Conservation (phyloP, 2,113 vertebrate genomes). For the Spizaetus ornatus region DNA sequence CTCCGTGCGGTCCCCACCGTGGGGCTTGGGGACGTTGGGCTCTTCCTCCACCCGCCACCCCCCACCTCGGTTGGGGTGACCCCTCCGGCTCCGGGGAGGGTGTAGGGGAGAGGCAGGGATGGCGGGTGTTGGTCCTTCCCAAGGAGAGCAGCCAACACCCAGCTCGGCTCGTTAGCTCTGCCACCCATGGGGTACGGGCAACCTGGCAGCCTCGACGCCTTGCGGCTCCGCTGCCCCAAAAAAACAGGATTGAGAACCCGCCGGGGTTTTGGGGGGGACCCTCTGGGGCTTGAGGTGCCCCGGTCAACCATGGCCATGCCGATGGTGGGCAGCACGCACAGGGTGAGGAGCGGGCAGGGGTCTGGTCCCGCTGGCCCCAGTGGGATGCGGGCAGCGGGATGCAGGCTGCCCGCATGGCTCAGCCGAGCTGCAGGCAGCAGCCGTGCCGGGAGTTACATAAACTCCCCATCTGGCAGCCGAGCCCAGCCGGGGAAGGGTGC, state of each 20-base stretch:
- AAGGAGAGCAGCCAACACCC: neutral
- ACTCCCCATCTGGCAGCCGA: constrained; percentile 59
- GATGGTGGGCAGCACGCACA: accelerated
- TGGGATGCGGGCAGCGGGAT: neutral
- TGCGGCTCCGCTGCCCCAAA: neutral
- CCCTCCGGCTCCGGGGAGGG: neutral
- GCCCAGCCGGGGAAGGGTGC: neutral
- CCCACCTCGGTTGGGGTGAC: neutral
- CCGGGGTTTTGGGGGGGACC: neutral
- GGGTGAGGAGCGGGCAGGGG: neutral
- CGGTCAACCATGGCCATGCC: accelerated
- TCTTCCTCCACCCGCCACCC: neutral
- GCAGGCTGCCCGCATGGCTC: neutral
- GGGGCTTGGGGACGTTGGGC: neutral
- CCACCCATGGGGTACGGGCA: neutral
- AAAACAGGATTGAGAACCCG: accelerated
- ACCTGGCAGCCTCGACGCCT: neutral
- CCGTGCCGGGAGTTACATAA: constrained; percentile 63
- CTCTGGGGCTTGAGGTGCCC: neutral
- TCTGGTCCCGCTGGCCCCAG: neutral
- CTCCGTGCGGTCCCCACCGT: accelerated
- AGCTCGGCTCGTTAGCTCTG: neutral
- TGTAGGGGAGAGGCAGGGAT: neutral
- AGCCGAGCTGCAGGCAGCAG: constrained; percentile 26
- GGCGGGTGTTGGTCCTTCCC: neutral